Evolutionary conservation across 2,797 vertebrate species (phyloP).

Genomic region (Sebastes cheni): DNA sequence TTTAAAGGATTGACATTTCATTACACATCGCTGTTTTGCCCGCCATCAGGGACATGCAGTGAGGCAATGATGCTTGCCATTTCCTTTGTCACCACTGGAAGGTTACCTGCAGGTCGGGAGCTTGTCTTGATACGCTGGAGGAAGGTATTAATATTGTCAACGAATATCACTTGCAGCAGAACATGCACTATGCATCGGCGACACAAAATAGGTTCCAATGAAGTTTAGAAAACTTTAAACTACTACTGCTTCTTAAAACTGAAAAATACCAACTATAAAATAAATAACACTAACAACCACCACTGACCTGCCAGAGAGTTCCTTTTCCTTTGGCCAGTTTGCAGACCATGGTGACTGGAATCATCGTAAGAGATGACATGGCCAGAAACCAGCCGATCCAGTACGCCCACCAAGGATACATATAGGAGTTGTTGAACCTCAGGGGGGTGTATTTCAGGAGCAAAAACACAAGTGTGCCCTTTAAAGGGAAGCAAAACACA

Average conservation of each 20-base stretch:
- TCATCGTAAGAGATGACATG: constrained; percentile 63
- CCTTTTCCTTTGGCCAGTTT: constrained; percentile 66
- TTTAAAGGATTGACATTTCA: not conserved
- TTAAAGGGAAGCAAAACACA: not conserved
- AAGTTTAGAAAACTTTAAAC: not conserved
- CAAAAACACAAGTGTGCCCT: constrained; percentile 75
- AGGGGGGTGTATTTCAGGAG: constrained; percentile 70
- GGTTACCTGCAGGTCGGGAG: constrained; percentile 58
- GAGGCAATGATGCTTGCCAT: constrained; percentile 5
- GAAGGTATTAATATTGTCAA: constrained; percentile 11
- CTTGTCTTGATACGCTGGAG: constrained; percentile 63
- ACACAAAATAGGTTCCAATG: not conserved
- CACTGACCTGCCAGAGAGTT: constrained; percentile 71
- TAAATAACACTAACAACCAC: not conserved
- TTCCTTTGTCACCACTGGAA: constrained; percentile 53
- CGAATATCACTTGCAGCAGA: not conserved
- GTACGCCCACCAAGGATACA: constrained; percentile 78
- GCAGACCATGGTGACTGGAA: constrained; percentile 70
- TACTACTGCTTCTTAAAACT: not conserved
- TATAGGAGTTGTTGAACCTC: constrained; percentile 75
- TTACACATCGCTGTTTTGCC: not conserved
- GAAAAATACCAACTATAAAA: not conserved
- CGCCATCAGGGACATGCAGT: not conserved
- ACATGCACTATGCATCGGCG: not conserved
- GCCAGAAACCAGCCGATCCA: constrained; percentile 74